Evolutionary conservation across 1,140 invertebrate genomes (phyloP).

Genomic region (Sarcophaga peregrina): DNA sequence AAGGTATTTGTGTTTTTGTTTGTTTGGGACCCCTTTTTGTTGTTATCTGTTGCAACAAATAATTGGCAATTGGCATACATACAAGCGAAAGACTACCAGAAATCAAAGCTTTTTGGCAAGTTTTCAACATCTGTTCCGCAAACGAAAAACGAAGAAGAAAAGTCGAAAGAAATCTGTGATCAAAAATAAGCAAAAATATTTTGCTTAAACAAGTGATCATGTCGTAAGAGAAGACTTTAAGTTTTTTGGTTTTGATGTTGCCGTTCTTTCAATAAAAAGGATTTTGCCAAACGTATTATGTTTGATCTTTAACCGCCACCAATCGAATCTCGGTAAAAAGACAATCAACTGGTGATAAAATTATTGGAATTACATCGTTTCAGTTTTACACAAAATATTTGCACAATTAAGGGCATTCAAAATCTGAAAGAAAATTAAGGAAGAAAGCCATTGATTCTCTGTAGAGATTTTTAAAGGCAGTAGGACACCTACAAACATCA

Average conservation of each 20-base stretch:
- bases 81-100: not conserved
- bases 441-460: no score
- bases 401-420: no score
- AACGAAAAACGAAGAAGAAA: not conserved
- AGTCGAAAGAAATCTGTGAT: not conserved
- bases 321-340: slow-evolving; percentile 39
- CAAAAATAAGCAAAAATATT: not conserved
- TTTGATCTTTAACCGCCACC: slow-evolving; percentile 44
- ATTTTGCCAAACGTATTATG: not conserved
- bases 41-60: slow-evolving; percentile 1
- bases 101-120: slow-evolving; percentile 20
- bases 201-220: slow-evolving; percentile 43
- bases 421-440: no score
- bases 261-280: slow-evolving; percentile 19
- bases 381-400: not conserved
- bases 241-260: not conserved
- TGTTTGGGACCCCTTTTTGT: not conserved
- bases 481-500: no score
- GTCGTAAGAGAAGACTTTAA: not conserved
- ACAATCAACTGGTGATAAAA: slow-evolving; percentile 43
- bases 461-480: no score
- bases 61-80: slow-evolving; percentile 16
- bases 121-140: slow-evolving; percentile 34
- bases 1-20: not conserved
- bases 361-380: slow-evolving; percentile 44